phyloP scores from a whole-genome alignment of 1,140 invertebrate species.

The Dendroctonus valens region DNA sequence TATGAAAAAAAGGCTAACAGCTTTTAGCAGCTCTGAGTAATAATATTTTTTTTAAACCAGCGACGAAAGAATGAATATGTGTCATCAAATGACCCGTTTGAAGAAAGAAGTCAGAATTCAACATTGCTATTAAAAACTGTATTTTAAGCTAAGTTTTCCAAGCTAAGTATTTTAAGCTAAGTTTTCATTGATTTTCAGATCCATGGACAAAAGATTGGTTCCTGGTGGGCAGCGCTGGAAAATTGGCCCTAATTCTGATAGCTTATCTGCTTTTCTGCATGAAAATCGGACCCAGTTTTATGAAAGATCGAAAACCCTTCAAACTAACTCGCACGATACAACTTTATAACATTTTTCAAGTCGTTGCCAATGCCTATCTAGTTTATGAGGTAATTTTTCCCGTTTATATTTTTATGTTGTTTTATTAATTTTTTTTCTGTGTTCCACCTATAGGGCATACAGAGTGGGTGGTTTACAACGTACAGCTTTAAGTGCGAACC shows the following conservation, averaged over 20 bases:
- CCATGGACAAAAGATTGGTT: constrained; percentile 82
- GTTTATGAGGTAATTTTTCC: constrained; percentile 62
- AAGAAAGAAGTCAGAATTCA: no score
- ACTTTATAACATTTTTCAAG: constrained; percentile 78
- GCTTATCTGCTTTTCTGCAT: constrained; percentile 76
- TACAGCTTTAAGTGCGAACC: constrained; percentile 23
- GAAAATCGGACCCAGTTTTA: constrained; percentile 73
- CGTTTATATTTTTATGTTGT: neutral
- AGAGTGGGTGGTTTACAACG: constrained; percentile 16
- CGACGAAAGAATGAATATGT: no score
- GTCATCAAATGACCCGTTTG: no score
- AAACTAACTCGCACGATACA: constrained; percentile 73
- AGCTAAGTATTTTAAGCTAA: no score
- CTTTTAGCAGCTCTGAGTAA: no score
- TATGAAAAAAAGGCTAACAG: no score
- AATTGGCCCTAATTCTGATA: constrained; percentile 69
- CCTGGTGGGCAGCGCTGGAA: constrained; percentile 76
- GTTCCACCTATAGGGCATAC: constrained; percentile 9
- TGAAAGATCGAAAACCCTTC: constrained; percentile 82
- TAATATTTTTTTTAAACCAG: no score
- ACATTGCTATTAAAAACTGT: no score
- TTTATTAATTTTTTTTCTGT: neutral
- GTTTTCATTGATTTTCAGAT: constrained; percentile 61
- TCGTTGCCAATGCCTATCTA: constrained; percentile 69
- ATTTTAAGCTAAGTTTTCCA: no score